These are phyloP conservation scores for Yponomeuta plumbellus DNA, from an alignment of 2,888 invertebrate species.

Conservation along the genomic window DNA sequence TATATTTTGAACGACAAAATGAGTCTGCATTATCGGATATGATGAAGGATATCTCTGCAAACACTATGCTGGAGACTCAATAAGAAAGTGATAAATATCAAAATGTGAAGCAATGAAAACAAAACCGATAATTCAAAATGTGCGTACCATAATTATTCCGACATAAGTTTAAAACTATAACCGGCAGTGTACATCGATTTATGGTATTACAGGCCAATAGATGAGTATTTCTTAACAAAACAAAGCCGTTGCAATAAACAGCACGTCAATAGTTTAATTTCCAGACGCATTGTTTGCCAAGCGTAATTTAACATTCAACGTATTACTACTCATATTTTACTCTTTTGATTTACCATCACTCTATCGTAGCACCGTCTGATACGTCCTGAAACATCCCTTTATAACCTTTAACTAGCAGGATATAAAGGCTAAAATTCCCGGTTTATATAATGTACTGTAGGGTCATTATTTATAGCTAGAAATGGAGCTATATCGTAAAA, in stretches of 20 bases:
- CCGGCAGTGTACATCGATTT: no score
- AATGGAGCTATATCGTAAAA: slow-evolving; percentile 58
- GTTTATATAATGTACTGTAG: slow-evolving; percentile 20
- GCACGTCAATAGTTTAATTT: background rate
- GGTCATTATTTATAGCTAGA: slow-evolving; percentile 60
- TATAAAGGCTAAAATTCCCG: background rate
- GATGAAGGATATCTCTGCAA: no score
- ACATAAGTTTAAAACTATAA: no score
- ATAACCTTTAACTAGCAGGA: background rate
- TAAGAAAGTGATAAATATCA: no score
- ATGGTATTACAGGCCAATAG: no score
- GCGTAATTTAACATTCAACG: slow-evolving; percentile 30
- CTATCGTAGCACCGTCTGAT: slow-evolving; percentile 28
- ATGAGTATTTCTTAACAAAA: background rate
- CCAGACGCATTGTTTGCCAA: slow-evolving; percentile 3
- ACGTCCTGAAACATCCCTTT: background rate
- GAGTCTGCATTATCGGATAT: no score
- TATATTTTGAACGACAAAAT: no score
- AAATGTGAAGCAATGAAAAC: no score
- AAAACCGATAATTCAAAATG: no score
- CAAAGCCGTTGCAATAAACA: background rate
- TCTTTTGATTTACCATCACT: slow-evolving; percentile 49
- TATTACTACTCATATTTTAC: slow-evolving; percentile 43
- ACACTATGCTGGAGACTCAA: no score
- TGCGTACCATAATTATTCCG: no score